Evolutionary conservation across 2,113 vertebrate genomes (phyloP), one percentile per base, ranked within the genome.

Genomic region (Leucopsar rothschildi): DNA sequence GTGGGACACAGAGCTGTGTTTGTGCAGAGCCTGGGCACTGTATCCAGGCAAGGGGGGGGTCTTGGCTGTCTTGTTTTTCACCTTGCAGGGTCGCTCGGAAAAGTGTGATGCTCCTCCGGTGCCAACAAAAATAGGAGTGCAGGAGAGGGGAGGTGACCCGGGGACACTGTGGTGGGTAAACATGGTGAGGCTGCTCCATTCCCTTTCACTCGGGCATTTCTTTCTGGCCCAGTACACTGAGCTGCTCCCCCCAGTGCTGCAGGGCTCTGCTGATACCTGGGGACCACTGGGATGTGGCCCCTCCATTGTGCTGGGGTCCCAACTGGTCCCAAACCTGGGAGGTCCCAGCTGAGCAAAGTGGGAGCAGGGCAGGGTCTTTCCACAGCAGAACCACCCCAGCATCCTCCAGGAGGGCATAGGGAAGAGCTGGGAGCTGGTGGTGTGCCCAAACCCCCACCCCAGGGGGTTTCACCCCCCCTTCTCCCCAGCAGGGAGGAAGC

Each of bases 91-190:
- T 56, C 4, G 4, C 33, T 90, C 0, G 92, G 91, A 69, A 92
- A 83, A 95, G 93, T 37, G 66, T 82, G 75, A 81, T 27, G 71
- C 69, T 91, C 72, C 65, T 81, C 49, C 1, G 0, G 82, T 82
- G 98, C 98, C 98, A 98, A 98, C 90, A 96, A 93, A 98, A 98
- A 98, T 68, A 98, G 84, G 35, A 29, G 88, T 95, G 71, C 93
- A 57, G 91, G 92, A 76, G 81, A 68, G 56, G 85, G 52, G 84
- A 94, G 96, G 85, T 24, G 72, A 97, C 44, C 5, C 0, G 61
- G 81, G 63, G 50, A 33, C 7, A 6, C 61, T 2, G 86, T 4
- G 9, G 25, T 0, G 55, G 68, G 88, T 79, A 92, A 90, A 92
- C 92, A 1, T 5, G 0, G 49, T 2, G 0, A 0, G 52, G 81